Percentiles rank a stretch among this genome's conserved stretches.
Conservation (phyloP, 2,113 vertebrate genomes). For the Lota lota region DNA sequence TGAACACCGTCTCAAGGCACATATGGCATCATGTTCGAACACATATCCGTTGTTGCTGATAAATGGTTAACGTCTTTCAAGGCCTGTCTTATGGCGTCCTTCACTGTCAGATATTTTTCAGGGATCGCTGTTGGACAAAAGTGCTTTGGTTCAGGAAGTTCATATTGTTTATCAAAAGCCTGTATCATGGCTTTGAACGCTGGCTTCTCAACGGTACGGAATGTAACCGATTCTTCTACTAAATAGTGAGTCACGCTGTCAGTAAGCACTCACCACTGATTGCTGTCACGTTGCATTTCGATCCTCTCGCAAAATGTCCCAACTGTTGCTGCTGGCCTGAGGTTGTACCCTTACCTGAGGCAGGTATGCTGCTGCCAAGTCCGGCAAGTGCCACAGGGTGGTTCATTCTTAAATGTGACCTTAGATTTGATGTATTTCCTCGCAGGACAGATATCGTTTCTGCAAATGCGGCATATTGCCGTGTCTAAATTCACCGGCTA, state of each 20-base stretch:
- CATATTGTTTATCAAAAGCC: too few species aligned
- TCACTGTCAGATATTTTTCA: background rate
- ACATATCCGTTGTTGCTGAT: conserved; percentile 4
- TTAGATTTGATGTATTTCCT: background rate
- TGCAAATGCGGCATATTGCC: background rate
- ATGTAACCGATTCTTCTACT: conserved; percentile 1
- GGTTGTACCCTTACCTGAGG: background rate
- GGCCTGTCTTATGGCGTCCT: background rate
- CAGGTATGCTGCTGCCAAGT: background rate
- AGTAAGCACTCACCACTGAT: background rate
- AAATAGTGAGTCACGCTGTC: background rate
- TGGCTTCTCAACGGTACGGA: background rate
- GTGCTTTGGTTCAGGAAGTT: too few species aligned
- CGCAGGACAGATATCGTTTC: background rate
- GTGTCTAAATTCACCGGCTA: background rate
- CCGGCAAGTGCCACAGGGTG: background rate
- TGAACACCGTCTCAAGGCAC: conserved; percentile 7
- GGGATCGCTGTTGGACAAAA: background rate
- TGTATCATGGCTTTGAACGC: background rate
- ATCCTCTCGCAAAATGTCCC: background rate
- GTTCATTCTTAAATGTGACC: background rate
- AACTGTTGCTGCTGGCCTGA: background rate
- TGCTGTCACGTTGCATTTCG: background rate
- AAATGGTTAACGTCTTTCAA: conserved; percentile 1
- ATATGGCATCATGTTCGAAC: background rate